Percentiles rank a stretch among this genome's conserved stretches.
Conservation (phyloP, 2,797 vertebrate genomes). For the Tadarida brasiliensis region DNA sequence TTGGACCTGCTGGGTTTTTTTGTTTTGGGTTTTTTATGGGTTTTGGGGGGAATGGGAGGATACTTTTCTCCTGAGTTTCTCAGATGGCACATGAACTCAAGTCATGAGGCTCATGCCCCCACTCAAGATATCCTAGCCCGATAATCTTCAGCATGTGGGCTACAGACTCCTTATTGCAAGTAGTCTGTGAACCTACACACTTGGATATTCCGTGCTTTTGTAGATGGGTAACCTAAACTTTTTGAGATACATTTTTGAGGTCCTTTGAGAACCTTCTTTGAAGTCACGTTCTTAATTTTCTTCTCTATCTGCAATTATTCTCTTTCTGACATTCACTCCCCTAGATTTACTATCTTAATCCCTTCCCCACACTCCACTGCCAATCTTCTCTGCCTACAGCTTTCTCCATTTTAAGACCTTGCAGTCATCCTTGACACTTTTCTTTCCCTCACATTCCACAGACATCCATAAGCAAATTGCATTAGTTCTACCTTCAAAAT, state of each 20-base stretch:
- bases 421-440: neutral
- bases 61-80: conserved; percentile 24
- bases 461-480: neutral
- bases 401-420: conserved; percentile 26
- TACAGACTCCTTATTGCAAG: conserved; percentile 13
- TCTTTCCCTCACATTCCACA: neutral
- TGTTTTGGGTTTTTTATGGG: neutral
- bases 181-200: neutral
- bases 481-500: conserved; percentile 40
- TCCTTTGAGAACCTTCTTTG: neutral
- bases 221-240: neutral
- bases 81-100: neutral
- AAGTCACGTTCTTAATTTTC: conserved; percentile 10
- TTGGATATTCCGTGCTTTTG: neutral
- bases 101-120: neutral
- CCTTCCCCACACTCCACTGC: neutral
- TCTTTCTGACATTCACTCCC: neutral
- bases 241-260: neutral
- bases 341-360: neutral
- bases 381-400: neutral
- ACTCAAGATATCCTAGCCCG: neutral
- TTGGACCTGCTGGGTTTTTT: neutral
- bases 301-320: conserved; percentile 4
- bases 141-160: neutral
- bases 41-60: neutral